Evolutionary conservation across 2,888 invertebrate species (phyloP).

Genomic region (Ecliptopera silaceata): DNA sequence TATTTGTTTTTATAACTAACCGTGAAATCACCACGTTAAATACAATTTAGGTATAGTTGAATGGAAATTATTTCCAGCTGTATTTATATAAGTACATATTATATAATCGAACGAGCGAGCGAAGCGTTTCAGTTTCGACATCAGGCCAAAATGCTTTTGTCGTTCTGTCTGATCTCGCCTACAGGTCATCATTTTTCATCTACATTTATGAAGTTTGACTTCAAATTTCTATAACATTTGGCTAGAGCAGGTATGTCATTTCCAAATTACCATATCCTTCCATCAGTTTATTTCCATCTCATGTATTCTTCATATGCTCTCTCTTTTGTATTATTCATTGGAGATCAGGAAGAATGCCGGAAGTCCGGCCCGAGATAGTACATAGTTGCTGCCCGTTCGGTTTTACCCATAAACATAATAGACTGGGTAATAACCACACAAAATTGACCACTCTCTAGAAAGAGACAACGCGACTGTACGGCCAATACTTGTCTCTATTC

Average conservation of each 20-base stretch:
- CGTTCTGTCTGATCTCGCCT: too few relatives aligned
- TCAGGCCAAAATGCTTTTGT: too few relatives aligned
- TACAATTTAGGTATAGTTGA: conserved; percentile 2
- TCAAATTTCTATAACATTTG: not conserved
- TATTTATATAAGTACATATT: too few relatives aligned
- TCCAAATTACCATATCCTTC: conserved; percentile 3
- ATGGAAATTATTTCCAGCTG: not conserved
- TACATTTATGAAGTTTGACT: conserved; percentile 8
- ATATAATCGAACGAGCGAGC: too few relatives aligned
- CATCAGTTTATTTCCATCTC: not conserved
- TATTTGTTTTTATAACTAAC: too few relatives aligned
- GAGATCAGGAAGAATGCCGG: conserved; percentile 2
- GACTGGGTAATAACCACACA: too few relatives aligned
- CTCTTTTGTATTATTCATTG: conserved; percentile 5
- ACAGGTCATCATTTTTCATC: too few relatives aligned
- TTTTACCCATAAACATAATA: too few relatives aligned
- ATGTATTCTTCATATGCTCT: conserved; percentile 1
- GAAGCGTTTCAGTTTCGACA: too few relatives aligned
- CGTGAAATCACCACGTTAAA: not conserved
- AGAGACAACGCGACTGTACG: too few relatives aligned
- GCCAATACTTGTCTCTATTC: too few relatives aligned
- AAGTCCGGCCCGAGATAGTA: not conserved
- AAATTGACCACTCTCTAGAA: too few relatives aligned
- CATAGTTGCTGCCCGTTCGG: not conserved
- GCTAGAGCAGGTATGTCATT: conserved; percentile 2